phyloP scores from a whole-genome alignment of 2,888 invertebrate genomes.

The Pherbina coryleti region DNA sequence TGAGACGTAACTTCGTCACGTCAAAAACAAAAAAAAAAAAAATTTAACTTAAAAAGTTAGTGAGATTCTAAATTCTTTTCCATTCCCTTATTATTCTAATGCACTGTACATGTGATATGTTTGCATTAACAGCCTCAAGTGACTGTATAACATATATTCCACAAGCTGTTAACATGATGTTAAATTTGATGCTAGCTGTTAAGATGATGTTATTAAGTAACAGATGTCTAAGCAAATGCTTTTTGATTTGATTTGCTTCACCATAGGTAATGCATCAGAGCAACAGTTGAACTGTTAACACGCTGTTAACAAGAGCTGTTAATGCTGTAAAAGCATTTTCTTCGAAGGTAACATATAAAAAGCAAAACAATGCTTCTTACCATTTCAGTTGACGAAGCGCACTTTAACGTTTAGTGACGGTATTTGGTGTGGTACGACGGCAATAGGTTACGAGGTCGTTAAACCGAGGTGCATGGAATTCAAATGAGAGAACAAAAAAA shows the following conservation, averaged over 20 bases:
- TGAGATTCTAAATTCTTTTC: too few relatives aligned
- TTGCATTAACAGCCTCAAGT: background rate
- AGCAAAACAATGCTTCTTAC: slow-evolving; percentile 15
- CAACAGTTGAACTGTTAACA: slow-evolving; percentile 25
- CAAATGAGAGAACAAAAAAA: background rate
- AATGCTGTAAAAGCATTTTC: background rate
- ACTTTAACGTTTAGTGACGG: slow-evolving; percentile 12
- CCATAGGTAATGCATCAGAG: background rate
- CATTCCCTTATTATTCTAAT: too few relatives aligned
- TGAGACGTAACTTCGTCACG: too few relatives aligned
- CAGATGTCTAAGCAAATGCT: too few relatives aligned
- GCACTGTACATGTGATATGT: too few relatives aligned
- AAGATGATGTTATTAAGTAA: background rate
- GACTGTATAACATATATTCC: background rate
- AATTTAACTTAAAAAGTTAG: too few relatives aligned
- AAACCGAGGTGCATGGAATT: background rate
- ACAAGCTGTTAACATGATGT: background rate
- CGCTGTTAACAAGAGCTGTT: slow-evolving; percentile 14
- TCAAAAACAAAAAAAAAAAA: too few relatives aligned
- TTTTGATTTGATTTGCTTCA: too few relatives aligned
- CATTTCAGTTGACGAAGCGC: slow-evolving; percentile 31
- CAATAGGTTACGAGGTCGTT: slow-evolving; percentile 1
- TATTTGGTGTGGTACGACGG: background rate
- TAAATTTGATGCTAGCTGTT: slow-evolving; percentile 5
- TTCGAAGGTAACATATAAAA: slow-evolving; percentile 25